These are phyloP conservation scores for Gymnoscopelus microlampas DNA, from an alignment of 2,797 vertebrate genomes.

Conservation along the genomic window DNA sequence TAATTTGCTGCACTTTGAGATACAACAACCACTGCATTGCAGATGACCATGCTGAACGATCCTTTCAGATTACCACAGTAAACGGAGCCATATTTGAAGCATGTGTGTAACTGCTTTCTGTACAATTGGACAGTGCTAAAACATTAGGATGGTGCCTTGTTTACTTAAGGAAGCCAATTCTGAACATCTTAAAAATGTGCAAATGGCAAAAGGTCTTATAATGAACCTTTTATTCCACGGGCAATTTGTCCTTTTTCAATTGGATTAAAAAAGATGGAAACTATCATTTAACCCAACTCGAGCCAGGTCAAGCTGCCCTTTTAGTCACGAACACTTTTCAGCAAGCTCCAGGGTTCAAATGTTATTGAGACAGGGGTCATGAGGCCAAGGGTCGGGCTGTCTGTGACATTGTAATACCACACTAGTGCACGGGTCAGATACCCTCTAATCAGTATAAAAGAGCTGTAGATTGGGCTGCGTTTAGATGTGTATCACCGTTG, in stretches of 20 bases:
- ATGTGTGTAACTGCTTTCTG: conserved; percentile 26
- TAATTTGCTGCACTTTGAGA: conserved; percentile 60
- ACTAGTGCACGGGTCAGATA: conserved; percentile 36
- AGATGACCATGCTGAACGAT: conserved; percentile 40
- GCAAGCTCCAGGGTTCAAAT: conserved; percentile 24
- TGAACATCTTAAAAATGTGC: conserved; percentile 23
- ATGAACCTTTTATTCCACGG: not conserved
- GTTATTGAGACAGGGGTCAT: conserved; percentile 31
- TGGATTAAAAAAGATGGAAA: conserved; percentile 15
- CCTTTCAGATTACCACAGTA: conserved; percentile 47
- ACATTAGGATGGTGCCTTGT: conserved; percentile 23
- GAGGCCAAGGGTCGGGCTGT: conserved; percentile 39
- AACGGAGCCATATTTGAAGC: conserved; percentile 52
- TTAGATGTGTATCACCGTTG: conserved; percentile 1
- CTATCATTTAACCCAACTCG: conserved; percentile 12
- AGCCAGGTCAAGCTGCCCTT: conserved; percentile 11
- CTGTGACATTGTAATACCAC: conserved; percentile 31
- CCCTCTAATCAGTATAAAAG: conserved; percentile 29
- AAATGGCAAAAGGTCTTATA: conserved; percentile 10
- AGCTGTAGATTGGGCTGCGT: conserved; percentile 2
- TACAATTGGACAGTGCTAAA: conserved; percentile 28
- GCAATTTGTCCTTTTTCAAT: conserved; percentile 6
- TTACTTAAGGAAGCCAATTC: conserved; percentile 27
- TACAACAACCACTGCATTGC: conserved; percentile 47
- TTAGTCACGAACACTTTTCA: conserved; percentile 13